Evolutionary conservation across 2,888 invertebrate genomes (phyloP).

Genomic region (Archips xylosteana): DNA sequence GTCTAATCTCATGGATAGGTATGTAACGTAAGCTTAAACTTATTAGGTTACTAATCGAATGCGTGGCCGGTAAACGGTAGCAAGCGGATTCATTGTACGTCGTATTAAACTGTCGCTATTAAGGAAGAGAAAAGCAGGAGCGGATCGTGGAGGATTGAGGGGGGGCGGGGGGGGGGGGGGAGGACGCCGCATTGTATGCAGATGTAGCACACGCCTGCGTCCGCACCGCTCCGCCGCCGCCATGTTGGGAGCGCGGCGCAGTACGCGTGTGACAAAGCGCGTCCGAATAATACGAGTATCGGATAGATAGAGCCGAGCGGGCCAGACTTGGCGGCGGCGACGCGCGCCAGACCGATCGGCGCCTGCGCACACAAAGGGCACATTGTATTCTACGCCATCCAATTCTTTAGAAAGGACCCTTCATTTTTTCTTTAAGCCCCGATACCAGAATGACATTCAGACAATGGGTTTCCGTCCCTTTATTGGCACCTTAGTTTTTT

Average conservation of each 20-base stretch:
- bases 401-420: slow-evolving; percentile 74
- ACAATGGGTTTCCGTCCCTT: slow-evolving; percentile 85
- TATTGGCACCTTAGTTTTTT: slow-evolving; percentile 85
- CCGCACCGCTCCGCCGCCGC: slow-evolving; percentile 47
- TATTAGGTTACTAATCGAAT: slow-evolving; percentile 11
- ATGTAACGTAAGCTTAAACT: neutral
- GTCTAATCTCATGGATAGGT: neutral
- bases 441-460: slow-evolving; percentile 80
- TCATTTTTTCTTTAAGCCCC: slow-evolving; percentile 75
- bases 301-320: slow-evolving; percentile 45
- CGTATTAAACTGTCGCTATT: slow-evolving; percentile 39
- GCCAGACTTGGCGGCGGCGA: slow-evolving; percentile 69
- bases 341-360: slow-evolving; percentile 79
- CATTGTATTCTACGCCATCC: slow-evolving; percentile 77
- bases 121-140: slow-evolving; percentile 40
- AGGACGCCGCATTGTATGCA: slow-evolving; percentile 59
- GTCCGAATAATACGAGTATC: slow-evolving; percentile 44
- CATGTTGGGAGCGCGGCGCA: slow-evolving; percentile 46
- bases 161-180: slow-evolving; percentile 21
- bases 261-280: slow-evolving; percentile 54
- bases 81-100: slow-evolving; percentile 39
- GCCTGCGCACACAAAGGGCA: slow-evolving; percentile 81
- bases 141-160: slow-evolving; percentile 7
- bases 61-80: slow-evolving; percentile 36
- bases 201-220: slow-evolving; percentile 53